Conservation (phyloP, 2,797 vertebrate genomes). For the Sylvia borin region DNA sequence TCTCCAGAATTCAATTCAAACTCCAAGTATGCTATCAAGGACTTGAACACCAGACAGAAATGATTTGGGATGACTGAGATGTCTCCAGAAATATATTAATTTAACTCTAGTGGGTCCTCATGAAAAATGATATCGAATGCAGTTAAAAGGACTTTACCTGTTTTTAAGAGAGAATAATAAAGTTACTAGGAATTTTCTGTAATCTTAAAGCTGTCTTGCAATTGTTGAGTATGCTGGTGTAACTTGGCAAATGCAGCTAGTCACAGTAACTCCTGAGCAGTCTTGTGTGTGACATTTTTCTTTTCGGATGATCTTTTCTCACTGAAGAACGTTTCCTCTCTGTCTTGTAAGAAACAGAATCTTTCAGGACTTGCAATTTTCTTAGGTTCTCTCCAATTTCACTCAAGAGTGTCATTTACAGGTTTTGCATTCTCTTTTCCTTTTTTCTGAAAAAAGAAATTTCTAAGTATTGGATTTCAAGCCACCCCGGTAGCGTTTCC, state of each 20-base stretch:
- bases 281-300: neutral
- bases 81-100: constrained; percentile 77
- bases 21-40: constrained; percentile 81
- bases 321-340: neutral
- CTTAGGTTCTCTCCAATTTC: neutral
- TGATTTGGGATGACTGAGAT: constrained; percentile 77
- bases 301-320: neutral
- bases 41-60: constrained; percentile 78
- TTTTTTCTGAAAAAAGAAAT: neutral
- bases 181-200: constrained; percentile 70
- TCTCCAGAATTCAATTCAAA: constrained; percentile 81
- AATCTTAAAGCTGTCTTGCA: constrained; percentile 59
- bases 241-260: constrained; percentile 49
- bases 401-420: neutral
- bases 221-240: neutral
- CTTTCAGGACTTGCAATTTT: neutral
- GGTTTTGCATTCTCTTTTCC: neutral
- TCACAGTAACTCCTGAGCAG: neutral
- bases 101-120: constrained; percentile 70
- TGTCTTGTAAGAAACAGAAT: neutral
- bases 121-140: constrained; percentile 67
- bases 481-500: neutral
- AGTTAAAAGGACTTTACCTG: constrained; percentile 72
- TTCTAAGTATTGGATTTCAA: neutral
- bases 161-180: constrained; percentile 68